These are phyloP conservation scores for Nasonia vitripennis DNA, from an alignment of 1,140 invertebrate genomes.

Conservation along the genomic window DNA sequence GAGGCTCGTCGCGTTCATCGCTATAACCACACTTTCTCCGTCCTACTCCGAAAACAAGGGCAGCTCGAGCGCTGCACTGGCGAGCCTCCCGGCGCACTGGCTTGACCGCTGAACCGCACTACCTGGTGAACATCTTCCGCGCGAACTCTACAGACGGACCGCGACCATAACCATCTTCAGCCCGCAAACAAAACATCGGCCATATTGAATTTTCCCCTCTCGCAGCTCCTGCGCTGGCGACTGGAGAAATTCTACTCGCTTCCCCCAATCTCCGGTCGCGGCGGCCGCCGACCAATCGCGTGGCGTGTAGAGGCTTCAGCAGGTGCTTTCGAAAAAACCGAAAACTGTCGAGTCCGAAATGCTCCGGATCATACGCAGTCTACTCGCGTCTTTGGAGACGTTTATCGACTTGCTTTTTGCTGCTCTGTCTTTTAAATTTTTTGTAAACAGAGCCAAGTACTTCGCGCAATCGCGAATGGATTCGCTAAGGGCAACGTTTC, in stretches of 20 bases:
- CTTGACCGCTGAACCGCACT: background rate
- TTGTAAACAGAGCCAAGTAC: too few species aligned
- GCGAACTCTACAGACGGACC: constrained; percentile 52
- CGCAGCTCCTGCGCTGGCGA: background rate
- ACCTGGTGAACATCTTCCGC: constrained; percentile 29
- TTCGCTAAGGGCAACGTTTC: too few species aligned
- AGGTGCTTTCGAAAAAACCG: constrained; percentile 42
- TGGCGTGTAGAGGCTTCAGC: background rate
- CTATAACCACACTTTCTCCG: constrained; percentile 9
- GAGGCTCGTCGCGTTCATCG: constrained; percentile 89
- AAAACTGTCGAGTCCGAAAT: background rate
- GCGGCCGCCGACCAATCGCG: constrained; percentile 16
- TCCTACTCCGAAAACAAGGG: constrained; percentile 50
- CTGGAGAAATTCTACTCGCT: background rate
- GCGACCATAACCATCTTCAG: constrained; percentile 61
- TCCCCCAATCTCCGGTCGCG: background rate
- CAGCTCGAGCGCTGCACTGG: constrained; percentile 10
- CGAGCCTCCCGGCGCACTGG: background rate
- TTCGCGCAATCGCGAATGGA: too few species aligned
- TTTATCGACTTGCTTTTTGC: background rate
- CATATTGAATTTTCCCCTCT: constrained; percentile 61
- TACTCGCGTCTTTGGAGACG: background rate
- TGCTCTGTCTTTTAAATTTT: background rate
- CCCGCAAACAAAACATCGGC: constrained; percentile 69
- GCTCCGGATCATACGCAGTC: background rate